Conservation (phyloP, 2,888 invertebrate species). For the Cremastinae sp. region DNA sequence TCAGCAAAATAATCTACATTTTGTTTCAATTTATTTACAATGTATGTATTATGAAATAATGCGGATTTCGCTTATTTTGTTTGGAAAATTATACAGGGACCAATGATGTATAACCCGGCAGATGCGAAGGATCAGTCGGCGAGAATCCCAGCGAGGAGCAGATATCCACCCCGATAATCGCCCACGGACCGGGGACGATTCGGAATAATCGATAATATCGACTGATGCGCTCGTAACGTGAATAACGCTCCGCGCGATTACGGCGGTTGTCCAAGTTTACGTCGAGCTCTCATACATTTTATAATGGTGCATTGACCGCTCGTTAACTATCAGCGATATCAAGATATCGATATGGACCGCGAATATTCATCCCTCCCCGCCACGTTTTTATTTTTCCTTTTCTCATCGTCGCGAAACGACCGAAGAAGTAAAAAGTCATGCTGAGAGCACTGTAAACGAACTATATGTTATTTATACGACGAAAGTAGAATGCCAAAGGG, state of each 20-base stretch:
- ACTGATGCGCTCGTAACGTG: neutral
- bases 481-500: slow-evolving; percentile 23
- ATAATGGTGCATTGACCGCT: slow-evolving; percentile 14
- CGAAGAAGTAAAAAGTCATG: neutral
- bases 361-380: slow-evolving; percentile 11
- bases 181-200: slow-evolving; percentile 13
- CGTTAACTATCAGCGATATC: slow-evolving; percentile 20
- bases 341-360: neutral
- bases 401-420: slow-evolving; percentile 21
- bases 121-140: slow-evolving; percentile 73
- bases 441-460: slow-evolving; percentile 1
- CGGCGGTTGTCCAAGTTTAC: slow-evolving; percentile 6
- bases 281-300: slow-evolving; percentile 23
- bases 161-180: slow-evolving; percentile 76
- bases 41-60: too few relatives aligned
- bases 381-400: slow-evolving; percentile 19
- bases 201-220: slow-evolving; percentile 1
- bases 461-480: slow-evolving; percentile 18
- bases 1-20: slow-evolving; percentile 21
- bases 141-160: slow-evolving; percentile 69
- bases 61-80: too few relatives aligned
- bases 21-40: too few relatives aligned
- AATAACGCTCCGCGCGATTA: neutral
- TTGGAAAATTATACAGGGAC: slow-evolving; percentile 70
- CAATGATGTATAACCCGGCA: slow-evolving; percentile 77